Evolutionary conservation across 1,140 invertebrate species (phyloP), one percentile per base, ranked within the genome.

Genomic region (Pachypsylla venusta): DNA sequence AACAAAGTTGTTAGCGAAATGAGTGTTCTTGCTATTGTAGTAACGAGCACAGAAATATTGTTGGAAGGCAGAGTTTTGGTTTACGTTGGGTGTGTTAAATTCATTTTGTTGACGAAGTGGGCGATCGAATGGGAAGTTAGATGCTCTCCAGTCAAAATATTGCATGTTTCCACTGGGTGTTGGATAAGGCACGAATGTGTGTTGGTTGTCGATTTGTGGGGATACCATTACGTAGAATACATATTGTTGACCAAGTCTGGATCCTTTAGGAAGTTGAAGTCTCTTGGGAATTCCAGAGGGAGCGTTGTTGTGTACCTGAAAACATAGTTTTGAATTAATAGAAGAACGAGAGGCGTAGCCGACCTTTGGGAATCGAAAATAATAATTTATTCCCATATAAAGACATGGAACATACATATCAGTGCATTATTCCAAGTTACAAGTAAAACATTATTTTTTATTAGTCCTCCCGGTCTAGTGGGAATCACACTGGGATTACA

Each of bases 191-290:
- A 55, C 54, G 3, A 14, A 16, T 14, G 2, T 7, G 54, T 55
- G 22, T 24, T 27, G 22, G 54, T 22, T 55, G 62, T 67, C 61
- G 60, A 70, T 54, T 0, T 68, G 75, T n/a, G 78, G 77, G 62
- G 76, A 77, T 16, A 83, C 77, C 59, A 80, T 74, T 13, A 83
- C 77, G 70, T 77, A 82, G 59, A 86, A 69, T 62, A 81, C 76
- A 71, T 76, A 82, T 24, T 76, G 68, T 67, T 77, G 74, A 62
- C 84, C 84, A 60, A 75, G 77, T 60, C 74, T 71, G 59, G 73
- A 78, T 64, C 84, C 85, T 65, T 76, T 81, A 22, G 84, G 83
- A 61, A 87, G 66, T 60, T 85, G 72, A 25, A 84, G 69, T 56
- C 80, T 75, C 25, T 77, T 72, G n/a, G 82, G 82, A 64, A 80